Evolutionary conservation across 2,113 vertebrate genomes (phyloP).

Genomic region (Cervus canadensis): DNA sequence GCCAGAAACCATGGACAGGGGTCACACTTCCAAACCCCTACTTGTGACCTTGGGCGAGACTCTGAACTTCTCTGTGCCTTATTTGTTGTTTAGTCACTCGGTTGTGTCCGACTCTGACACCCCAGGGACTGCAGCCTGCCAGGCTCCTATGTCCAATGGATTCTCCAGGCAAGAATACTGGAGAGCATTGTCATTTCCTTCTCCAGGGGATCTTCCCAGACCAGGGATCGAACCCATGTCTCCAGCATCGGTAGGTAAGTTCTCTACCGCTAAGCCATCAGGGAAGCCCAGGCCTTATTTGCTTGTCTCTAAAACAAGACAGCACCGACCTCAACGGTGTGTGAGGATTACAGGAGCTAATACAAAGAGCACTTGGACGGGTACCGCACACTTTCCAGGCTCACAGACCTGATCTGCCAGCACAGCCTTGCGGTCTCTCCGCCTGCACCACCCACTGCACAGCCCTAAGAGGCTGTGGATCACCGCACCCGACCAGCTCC

Average conservation of each 20-base stretch:
- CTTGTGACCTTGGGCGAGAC: accelerated
- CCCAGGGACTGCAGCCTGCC: not conserved
- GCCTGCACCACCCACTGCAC: not conserved
- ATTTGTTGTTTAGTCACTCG: not conserved
- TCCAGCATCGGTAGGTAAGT: not conserved
- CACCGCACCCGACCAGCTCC: not conserved
- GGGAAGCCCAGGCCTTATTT: not conserved
- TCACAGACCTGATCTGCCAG: not conserved
- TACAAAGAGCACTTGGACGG: not conserved
- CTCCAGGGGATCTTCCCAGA: not conserved
- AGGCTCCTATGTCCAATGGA: not conserved
- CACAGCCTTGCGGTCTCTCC: not conserved
- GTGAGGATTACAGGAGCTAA: not conserved
- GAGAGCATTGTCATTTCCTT: not conserved
- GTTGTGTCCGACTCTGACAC: not conserved
- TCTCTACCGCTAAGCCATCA: not conserved
- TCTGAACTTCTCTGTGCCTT: not conserved
- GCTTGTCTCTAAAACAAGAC: not conserved
- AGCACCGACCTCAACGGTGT: not conserved
- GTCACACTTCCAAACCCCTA: not conserved
- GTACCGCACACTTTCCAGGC: accelerated
- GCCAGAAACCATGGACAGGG: not conserved
- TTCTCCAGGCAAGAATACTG: not conserved
- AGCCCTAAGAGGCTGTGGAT: not conserved
- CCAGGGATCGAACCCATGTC: not conserved